Evolutionary conservation across 64 coral and sea anemone genomes (phyloP), one percentile per base, ranked within the genome.

Genomic region (Stichodactyla helianthus): DNA sequence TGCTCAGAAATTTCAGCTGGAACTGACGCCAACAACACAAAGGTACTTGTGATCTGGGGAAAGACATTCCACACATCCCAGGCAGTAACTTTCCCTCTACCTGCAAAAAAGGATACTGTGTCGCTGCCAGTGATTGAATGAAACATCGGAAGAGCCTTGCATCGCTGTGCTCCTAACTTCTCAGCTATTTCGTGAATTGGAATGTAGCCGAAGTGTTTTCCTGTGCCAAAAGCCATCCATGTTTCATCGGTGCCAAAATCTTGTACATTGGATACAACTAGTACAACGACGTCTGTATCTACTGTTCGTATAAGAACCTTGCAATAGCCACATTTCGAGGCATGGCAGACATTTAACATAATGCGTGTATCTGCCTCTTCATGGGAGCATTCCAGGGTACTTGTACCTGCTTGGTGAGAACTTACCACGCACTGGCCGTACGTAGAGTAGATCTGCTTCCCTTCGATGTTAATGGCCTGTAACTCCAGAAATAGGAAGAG

Each of bases 111-210:
- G 12, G 77, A 92, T 17, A 79, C 87, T 19, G 83, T 84, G 25
- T 94, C 93, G 28, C 67, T 88, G 9, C 93, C 93, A 4, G 93
- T 94, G 18, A 88, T 91, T 6, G 54, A 35, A 11, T 94, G 89
- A 64, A 88, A 91, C 4, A 68, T 86, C 26, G 77, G 85, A 9
- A 88, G 44, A 19, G 86, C 85, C 44, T 71, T 9, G 0, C 82
- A 85, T 65, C 20, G 57, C 64, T 86, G 31, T 18, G 79, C 5
- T 89, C 60, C 67, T 0, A 77, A 28, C 15, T 13, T 31, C 1
- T 52, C 22, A 12, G 76, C 12, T 23, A 85, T 91, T 44, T 6
- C 27, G 55, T 93, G 84, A 7, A 79, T 54, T 54, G 51, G 77
- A 4, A 70, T 10, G 64, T 70, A 70, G 5, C 64, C 4, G 20